Conservation (phyloP, 2,113 vertebrate genomes). For the Cairina moschata region DNA sequence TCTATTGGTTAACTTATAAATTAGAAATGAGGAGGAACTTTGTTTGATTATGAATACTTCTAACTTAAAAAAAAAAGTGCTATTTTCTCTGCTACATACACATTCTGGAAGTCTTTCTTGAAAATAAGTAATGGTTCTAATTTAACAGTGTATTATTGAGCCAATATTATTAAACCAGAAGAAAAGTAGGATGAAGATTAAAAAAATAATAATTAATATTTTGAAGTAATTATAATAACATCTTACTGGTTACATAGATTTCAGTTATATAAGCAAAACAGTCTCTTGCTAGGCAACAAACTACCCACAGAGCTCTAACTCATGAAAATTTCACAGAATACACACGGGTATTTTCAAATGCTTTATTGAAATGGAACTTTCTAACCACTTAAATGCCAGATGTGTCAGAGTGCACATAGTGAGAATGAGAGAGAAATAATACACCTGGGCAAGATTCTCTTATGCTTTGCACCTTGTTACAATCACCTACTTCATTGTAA, state of each 20-base stretch:
- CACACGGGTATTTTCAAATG: neutral
- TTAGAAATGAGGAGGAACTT: neutral
- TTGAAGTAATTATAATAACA: constrained; percentile 4
- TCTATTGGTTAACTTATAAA: neutral
- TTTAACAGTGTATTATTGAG: neutral
- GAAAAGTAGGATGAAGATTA: neutral
- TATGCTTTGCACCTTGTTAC: neutral
- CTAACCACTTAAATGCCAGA: neutral
- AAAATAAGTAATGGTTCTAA: neutral
- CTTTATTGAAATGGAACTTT: neutral
- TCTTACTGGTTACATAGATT: neutral
- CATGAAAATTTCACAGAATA: neutral
- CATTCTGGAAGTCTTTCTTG: neutral
- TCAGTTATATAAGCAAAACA: neutral
- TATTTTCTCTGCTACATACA: neutral
- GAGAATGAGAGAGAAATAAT: neutral
- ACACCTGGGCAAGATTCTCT: neutral
- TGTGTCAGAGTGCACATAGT: neutral
- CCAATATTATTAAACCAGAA: neutral
- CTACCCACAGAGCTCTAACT: neutral
- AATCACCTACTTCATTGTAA: neutral
- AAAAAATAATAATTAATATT: constrained; percentile 26
- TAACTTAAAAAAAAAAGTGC: neutral
- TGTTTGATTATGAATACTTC: neutral
- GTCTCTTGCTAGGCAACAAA: constrained; percentile 8